A percentile compares a stretch with the other conserved stretches of the same genome.
Conservation (phyloP, 30 jellyfish, hydroid and myxozoan genomes). For the Pelagia noctiluca region DNA sequence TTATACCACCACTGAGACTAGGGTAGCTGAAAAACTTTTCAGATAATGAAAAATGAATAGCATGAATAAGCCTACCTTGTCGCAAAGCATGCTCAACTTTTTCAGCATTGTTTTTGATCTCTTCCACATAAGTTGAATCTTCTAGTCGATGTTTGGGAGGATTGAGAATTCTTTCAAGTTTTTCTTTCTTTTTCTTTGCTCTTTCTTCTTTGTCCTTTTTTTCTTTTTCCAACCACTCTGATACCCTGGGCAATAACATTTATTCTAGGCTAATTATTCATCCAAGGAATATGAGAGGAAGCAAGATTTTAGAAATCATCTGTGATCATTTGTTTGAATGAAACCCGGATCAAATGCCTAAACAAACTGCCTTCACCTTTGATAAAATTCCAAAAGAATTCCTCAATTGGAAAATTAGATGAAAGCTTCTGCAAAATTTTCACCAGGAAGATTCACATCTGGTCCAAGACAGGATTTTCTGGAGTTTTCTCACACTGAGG, state of each 20-base stretch:
- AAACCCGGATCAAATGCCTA: no score
- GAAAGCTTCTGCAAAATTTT: no score
- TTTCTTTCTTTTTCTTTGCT: slow-evolving; percentile 76
- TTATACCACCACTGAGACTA: neutral
- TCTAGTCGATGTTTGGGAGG: slow-evolving; percentile 80
- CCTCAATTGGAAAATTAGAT: no score
- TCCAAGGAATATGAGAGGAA: neutral
- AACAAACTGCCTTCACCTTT: no score
- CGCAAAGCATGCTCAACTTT: slow-evolving; percentile 89
- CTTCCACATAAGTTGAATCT: slow-evolving; percentile 70
- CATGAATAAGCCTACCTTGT: slow-evolving; percentile 67
- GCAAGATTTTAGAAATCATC: neutral
- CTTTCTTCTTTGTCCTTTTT: slow-evolving; percentile 79
- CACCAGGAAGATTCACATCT: no score
- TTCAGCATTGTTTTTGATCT: slow-evolving; percentile 85
- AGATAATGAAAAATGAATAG: neutral
- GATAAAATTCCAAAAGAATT: no score
- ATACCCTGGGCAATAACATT: slow-evolving; percentile 54
- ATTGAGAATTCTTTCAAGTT: slow-evolving; percentile 78
- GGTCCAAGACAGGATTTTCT: no score
- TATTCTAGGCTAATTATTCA: no score
- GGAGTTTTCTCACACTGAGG: no score
- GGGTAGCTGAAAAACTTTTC: neutral
- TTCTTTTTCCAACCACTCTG: slow-evolving; percentile 87
- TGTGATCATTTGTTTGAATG: no score